Evolutionary conservation across 2,113 vertebrate genomes (phyloP), one percentile per base, ranked within the genome.

Genomic region (Hepsetus odoe): DNA sequence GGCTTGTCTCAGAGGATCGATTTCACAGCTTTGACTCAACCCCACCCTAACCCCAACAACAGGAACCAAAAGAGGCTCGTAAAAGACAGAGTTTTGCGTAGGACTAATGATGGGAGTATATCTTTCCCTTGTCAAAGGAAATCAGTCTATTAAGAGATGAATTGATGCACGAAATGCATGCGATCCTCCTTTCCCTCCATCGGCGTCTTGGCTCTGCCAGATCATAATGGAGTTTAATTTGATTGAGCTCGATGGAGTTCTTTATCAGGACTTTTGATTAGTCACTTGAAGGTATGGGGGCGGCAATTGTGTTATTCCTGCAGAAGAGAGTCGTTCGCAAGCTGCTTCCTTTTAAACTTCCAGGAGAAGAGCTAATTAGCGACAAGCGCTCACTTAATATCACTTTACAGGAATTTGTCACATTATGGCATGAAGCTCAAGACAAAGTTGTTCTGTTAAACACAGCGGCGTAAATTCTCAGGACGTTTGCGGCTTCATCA

Each of bases 311-410:
- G 46, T 55, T 53, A 66, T 38, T 66, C 46, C 46, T 76, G 33
- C 24, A 14, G 14, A 76, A 55, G 2, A 46, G 38, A 55, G 12
- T 28, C n/a, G 38, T 40, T 74, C 35, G 22, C 51, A 46, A 24
- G 51, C 72, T 44, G 16, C 51, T 74, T 5, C 42, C 9, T 30
- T 20, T 26, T 30, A 11, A 12, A 46, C 14, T 56, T 44, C 24
- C 33, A 40, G 33, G 24, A 66, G 22, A 40, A 55, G 46, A 76
- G 62, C 46, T 76, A 56, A 76, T 76, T 68, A 67, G 49, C 62
- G 38, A 42, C 68, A n/a, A 64, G 44, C 35, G 65, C 20, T 35
- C 51, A 72, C 70, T 72, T 72, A 40, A 72, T 72, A 64, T 74
- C 38, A 49, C 72, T 62, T 64, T 64, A 20, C 12, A 30, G 44